Evolutionary conservation across 2,888 invertebrate species (phyloP).

Genomic region (Athalia circularis): DNA sequence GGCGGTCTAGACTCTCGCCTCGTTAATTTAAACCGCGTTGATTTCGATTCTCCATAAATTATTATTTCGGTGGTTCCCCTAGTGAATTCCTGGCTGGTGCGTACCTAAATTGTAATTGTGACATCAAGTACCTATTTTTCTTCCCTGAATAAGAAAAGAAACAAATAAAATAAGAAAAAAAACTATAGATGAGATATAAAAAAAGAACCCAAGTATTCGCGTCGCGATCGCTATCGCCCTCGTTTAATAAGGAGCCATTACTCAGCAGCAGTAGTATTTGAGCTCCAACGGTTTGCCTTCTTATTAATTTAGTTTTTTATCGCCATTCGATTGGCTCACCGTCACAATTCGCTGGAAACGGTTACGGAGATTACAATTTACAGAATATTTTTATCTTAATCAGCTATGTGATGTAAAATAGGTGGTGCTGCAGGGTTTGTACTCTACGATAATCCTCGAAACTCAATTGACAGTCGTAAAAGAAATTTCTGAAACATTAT

Average conservation of each 20-base stretch:
- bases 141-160: background rate
- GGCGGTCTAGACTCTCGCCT: background rate
- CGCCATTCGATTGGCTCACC: background rate
- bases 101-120: constrained; percentile 33
- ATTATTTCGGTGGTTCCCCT: constrained; percentile 6
- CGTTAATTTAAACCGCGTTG: constrained; percentile 21
- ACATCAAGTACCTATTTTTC: constrained; percentile 7
- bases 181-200: too few species aligned
- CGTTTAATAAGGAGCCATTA: constrained; percentile 16
- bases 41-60: constrained; percentile 36
- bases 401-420: too few species aligned
- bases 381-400: too few species aligned
- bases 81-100: background rate
- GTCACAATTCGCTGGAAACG: background rate
- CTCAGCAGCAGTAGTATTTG: background rate
- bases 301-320: background rate
- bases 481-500: too few species aligned
- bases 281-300: background rate
- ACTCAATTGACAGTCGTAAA: too few species aligned
- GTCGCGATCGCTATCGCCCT: too few species aligned
- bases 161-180: too few species aligned
- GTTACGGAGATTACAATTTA: too few species aligned
- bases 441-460: too few species aligned
- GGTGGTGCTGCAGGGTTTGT: too few species aligned
- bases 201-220: too few species aligned